These are phyloP conservation scores for Oryzaephilus surinamensis DNA, from an alignment of 1,140 invertebrate genomes.

Conservation along the genomic window DNA sequence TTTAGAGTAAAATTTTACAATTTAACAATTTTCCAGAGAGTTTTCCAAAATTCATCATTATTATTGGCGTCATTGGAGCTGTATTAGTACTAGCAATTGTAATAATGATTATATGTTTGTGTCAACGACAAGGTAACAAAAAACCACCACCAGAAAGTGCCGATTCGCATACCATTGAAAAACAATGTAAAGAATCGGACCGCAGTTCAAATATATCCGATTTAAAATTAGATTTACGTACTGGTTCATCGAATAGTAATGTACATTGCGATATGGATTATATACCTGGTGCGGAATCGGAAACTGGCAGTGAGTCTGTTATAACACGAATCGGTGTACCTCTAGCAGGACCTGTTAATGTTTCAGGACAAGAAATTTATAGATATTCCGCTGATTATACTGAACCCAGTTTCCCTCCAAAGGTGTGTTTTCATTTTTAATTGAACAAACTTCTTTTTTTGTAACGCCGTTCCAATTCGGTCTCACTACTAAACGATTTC, in stretches of 20 bases:
- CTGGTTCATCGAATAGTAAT: conserved; percentile 68
- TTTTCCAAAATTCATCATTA: conserved; percentile 42
- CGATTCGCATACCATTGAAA: conserved; percentile 49
- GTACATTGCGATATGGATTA: conserved; percentile 51
- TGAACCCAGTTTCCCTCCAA: conserved; percentile 67
- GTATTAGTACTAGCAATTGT: conserved; percentile 43
- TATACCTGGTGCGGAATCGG: conserved; percentile 37
- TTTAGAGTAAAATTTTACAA: neutral
- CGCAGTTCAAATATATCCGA: conserved; percentile 84
- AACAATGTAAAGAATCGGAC: conserved; percentile 76
- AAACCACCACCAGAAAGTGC: conserved; percentile 33
- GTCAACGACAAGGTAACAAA: conserved; percentile 37
- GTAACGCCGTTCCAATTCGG: too few species aligned
- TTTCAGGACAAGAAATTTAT: conserved; percentile 55
- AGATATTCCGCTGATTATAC: conserved; percentile 82
- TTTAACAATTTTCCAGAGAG: conserved; percentile 32
- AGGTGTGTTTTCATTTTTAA: conserved; percentile 32
- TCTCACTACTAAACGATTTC: too few species aligned
- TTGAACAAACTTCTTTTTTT: neutral
- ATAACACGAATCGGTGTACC: conserved; percentile 47
- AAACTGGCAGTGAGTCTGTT: conserved; percentile 36
- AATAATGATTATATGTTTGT: conserved; percentile 44
- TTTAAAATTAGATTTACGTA: conserved; percentile 76
- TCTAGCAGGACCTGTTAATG: conserved; percentile 63
- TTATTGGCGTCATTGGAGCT: conserved; percentile 40